Evolutionary conservation across 2,113 vertebrate genomes (phyloP).

Genomic region (Gracilinanus agilis): DNA sequence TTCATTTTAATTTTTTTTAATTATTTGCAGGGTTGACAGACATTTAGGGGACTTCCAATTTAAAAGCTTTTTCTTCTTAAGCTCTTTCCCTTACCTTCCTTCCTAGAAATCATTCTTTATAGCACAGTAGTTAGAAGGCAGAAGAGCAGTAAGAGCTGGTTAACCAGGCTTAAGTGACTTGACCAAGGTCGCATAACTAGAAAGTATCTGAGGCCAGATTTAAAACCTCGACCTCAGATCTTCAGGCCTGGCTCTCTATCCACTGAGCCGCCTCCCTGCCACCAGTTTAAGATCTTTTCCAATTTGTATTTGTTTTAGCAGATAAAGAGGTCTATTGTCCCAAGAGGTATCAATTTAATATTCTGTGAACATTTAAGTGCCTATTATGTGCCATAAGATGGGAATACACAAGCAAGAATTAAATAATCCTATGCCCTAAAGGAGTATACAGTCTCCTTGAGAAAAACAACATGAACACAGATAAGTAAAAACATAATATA

Average conservation of each 20-base stretch:
- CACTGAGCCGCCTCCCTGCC: too few relatives aligned
- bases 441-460: neutral
- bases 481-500: neutral
- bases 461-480: neutral
- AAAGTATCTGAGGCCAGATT: too few relatives aligned
- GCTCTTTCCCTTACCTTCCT: too few relatives aligned
- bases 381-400: neutral
- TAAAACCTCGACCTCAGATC: too few relatives aligned
- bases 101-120: too few relatives aligned
- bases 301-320: neutral
- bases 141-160: too few relatives aligned
- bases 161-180: too few relatives aligned
- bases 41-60: neutral
- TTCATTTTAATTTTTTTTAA: neutral
- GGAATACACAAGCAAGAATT: neutral
- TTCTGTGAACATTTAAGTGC: neutral
- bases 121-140: too few relatives aligned
- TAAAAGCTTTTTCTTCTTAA: neutral
- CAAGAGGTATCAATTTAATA: neutral
- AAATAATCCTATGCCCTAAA: neutral
- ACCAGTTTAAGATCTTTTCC: neutral
- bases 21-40: neutral
- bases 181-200: too few relatives aligned
- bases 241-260: too few relatives aligned
- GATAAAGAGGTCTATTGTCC: neutral